These are phyloP conservation scores for Puffinus mauretanicus DNA, from an alignment of 2,113 vertebrate genomes.

Conservation along the genomic window DNA sequence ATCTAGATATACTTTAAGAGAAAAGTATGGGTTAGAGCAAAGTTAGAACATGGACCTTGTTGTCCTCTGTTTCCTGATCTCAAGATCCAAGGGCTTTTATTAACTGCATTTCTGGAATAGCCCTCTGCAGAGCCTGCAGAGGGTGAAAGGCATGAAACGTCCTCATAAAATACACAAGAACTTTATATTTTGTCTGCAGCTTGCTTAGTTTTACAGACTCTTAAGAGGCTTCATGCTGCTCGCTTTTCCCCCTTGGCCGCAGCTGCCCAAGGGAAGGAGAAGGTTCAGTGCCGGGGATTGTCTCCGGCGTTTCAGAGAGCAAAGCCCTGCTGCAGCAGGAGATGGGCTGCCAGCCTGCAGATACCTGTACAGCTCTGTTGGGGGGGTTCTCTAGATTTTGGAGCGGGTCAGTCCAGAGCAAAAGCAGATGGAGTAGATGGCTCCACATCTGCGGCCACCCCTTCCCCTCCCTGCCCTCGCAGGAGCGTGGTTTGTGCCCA, in stretches of 20 bases:
- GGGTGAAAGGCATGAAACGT: background rate
- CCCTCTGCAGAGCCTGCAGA: background rate
- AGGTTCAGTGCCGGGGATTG: background rate
- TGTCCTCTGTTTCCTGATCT: background rate
- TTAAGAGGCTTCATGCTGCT: accelerated
- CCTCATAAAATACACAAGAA: background rate
- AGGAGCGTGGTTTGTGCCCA: background rate
- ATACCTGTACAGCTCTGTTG: background rate
- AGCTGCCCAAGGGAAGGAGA: background rate
- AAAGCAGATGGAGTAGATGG: background rate
- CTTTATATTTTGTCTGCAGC: background rate
- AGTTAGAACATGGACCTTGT: background rate
- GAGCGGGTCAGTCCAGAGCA: background rate
- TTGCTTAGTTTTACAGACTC: background rate
- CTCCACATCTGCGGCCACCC: background rate
- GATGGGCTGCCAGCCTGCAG: background rate
- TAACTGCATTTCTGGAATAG: background rate
- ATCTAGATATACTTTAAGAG: background rate
- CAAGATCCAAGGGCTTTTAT: background rate
- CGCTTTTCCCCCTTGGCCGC: background rate
- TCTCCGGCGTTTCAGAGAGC: background rate
- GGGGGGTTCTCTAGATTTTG: background rate
- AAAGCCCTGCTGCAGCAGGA: background rate
- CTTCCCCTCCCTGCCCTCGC: background rate
- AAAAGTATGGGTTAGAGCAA: background rate